Evolutionary conservation across 1,140 invertebrate species (phyloP), one percentile per base, ranked within the genome.

Genomic region (Panagrolaimus sp.): DNA sequence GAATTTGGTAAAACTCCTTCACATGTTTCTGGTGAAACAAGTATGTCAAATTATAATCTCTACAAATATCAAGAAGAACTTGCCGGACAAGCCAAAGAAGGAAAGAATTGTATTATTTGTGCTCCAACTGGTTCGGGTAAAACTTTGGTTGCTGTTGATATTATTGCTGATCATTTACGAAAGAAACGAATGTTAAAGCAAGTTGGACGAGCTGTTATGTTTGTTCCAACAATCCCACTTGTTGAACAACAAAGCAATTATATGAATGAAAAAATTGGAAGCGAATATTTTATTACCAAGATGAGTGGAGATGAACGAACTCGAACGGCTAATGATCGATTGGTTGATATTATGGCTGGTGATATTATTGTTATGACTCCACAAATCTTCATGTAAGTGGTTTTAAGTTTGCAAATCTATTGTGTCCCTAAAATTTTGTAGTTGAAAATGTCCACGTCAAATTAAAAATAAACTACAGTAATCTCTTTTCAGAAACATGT

Each of bases 121-220:
- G 75, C 75, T 4, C 75, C 75, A 17, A 76, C 75, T 21, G 75
- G 75, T 44, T 73, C 71, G 4, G 75, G 75, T 24, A 76, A 76
- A 66, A 76, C 75, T 4, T 63, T 77, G 26, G 75, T 76, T 17
- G 75, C 75, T 0, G 67, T 68, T 24, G 63, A 76, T 38, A 71
- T 77, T 1, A 74, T 77, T 21, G 32, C 63, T 12, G 71, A 76
- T 15, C 75, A 76, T 47, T 38, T 71, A 38, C 15, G 28, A 45
- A 26, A 15, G 10, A 43, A 32, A 8, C n/a, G 7, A 46, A 21
- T 5, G 2, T 46, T 6, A 7, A 45, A 24, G 21, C 4, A 48
- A 21, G 28, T 48, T n/a, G 43, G 55, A 28, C 43, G 58, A 45
- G 72, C 28, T 62, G 12, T 70, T 28, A 43, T 74, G 63, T 38